Conservation (phyloP, 64 coral and sea anemone genomes). For the Acropora yongei region DNA sequence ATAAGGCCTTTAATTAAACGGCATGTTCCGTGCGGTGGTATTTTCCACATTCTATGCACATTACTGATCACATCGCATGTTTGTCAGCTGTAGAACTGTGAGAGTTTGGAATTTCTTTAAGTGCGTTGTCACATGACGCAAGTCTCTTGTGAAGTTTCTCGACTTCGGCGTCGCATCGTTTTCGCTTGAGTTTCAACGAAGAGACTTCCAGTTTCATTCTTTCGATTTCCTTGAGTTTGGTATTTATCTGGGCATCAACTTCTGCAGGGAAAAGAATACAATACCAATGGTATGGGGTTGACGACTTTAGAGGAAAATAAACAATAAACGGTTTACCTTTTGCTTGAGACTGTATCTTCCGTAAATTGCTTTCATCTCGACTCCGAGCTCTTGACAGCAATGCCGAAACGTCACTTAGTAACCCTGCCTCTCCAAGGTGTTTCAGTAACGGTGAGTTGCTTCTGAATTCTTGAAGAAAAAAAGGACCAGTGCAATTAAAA, state of each 20-base stretch:
- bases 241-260: constrained; percentile 66
- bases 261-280: constrained; percentile 38
- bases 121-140: constrained; percentile 62
- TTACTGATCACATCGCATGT: neutral
- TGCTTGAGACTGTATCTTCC: constrained; percentile 84
- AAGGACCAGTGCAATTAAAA: neutral
- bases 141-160: constrained; percentile 69
- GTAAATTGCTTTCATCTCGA: constrained; percentile 90
- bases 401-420: constrained; percentile 91
- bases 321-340: constrained; percentile 56
- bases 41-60: too few relatives aligned
- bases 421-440: constrained; percentile 93
- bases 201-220: constrained; percentile 75
- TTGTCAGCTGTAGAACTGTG: neutral
- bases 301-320: neutral
- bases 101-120: constrained; percentile 61
- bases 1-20: too few relatives aligned
- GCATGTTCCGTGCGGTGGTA: too few relatives aligned
- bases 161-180: constrained; percentile 65
- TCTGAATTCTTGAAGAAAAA: constrained; percentile 9
- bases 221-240: constrained; percentile 82
- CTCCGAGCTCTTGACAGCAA: constrained; percentile 81
- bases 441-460: constrained; percentile 80
- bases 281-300: neutral
- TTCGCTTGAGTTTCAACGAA: constrained; percentile 58